phyloP scores from a whole-genome alignment of 2,113 vertebrate species.

The Sphaerodactylus townsendi region DNA sequence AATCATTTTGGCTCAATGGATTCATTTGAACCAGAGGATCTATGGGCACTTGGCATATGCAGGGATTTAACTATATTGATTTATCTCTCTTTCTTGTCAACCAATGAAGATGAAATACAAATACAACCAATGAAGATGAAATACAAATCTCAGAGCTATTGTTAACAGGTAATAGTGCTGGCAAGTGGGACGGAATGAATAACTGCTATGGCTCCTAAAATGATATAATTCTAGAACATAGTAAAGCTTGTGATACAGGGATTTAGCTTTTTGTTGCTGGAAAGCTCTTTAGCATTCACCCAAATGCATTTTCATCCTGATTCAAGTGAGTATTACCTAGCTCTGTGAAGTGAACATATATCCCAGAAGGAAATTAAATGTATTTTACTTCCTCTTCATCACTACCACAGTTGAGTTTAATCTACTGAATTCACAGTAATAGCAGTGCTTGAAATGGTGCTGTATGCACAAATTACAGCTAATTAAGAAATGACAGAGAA shows the following conservation, averaged over 20 bases:
- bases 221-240: background rate
- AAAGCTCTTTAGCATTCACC: background rate
- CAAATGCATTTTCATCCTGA: background rate
- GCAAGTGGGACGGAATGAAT: background rate
- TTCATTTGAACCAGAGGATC: background rate
- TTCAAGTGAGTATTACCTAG: conserved; percentile 14
- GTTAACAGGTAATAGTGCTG: background rate
- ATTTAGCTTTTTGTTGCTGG: background rate
- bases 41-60: background rate
- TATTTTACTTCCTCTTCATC: conserved; percentile 28
- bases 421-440: background rate
- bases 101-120: background rate
- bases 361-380: conserved; percentile 14
- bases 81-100: background rate
- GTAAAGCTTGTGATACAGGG: background rate
- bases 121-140: background rate
- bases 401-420: background rate
- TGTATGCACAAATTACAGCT: conserved; percentile 7
- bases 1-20: no score
- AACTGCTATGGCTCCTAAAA: conserved; percentile 1
- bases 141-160: background rate
- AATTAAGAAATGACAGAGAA: conserved; percentile 22
- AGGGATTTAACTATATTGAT: background rate
- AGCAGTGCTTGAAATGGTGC: background rate
- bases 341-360: background rate